These are phyloP conservation scores for Drosophila mauritiana DNA, from an alignment of 1,140 invertebrate genomes.

Conservation along the genomic window DNA sequence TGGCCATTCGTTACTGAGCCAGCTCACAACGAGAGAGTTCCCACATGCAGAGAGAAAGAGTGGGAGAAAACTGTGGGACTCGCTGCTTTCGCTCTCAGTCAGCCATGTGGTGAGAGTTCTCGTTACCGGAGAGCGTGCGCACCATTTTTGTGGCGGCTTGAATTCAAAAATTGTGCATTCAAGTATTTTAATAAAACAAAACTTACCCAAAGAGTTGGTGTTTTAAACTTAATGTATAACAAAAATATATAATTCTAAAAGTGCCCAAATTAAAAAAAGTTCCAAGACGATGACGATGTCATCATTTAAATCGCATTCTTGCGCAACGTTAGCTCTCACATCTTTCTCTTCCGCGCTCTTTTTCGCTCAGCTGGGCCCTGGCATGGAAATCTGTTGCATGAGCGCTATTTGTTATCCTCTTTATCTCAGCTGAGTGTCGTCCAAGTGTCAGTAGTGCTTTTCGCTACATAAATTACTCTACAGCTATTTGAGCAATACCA, in stretches of 20 bases:
- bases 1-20: conserved; percentile 76
- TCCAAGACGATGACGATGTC: neutral
- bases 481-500: conserved; percentile 55
- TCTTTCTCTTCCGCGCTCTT: neutral
- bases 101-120: conserved; percentile 55
- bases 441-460: conserved; percentile 75
- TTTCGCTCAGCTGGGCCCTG: conserved; percentile 19
- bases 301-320: conserved; percentile 8
- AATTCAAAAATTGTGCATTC: neutral
- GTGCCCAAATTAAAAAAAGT: too few relatives aligned
- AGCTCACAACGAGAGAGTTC: conserved; percentile 45
- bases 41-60: conserved; percentile 8
- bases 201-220: neutral
- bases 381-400: conserved; percentile 81
- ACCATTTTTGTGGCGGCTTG: conserved; percentile 21
- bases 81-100: conserved; percentile 55
- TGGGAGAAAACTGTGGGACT: conserved; percentile 34
- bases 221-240: neutral
- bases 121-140: conserved; percentile 49
- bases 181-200: neutral
- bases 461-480: conserved; percentile 78
- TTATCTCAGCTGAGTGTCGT: conserved; percentile 80
- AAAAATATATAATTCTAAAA: too few relatives aligned
- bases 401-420: conserved; percentile 80
- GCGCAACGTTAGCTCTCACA: conserved; percentile 36